Conservation (phyloP, 2,888 invertebrate genomes). For the Cephus spinipes region DNA sequence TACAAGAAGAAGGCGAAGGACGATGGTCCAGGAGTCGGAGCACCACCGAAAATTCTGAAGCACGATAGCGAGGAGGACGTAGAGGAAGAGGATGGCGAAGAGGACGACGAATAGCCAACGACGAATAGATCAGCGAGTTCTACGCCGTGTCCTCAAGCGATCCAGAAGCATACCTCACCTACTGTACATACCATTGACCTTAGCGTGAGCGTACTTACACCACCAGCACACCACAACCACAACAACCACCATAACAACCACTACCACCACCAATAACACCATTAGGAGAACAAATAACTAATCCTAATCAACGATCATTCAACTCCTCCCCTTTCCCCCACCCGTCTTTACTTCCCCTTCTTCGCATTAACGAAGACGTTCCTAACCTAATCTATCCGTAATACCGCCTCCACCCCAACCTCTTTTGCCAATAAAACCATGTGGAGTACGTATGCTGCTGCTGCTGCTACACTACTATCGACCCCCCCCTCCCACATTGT, state of each 20-base stretch:
- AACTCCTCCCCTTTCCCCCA: neutral
- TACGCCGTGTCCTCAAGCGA: conserved; percentile 64
- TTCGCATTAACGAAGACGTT: conserved; percentile 18
- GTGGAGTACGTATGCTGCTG: conserved; percentile 11
- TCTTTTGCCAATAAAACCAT: conserved; percentile 13
- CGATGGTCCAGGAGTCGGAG: conserved; percentile 63
- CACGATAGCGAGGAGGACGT: conserved; percentile 75
- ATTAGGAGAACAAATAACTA: conserved; percentile 64
- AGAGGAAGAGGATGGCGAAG: conserved; percentile 75
- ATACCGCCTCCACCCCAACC: conserved; percentile 10
- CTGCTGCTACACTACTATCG: conserved; percentile 25
- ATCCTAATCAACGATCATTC: conserved; percentile 44
- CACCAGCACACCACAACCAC: conserved; percentile 25
- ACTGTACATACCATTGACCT: conserved; percentile 68
- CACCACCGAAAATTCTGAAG: conserved; percentile 69
- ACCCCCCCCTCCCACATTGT: conserved; percentile 33
- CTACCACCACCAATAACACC: conserved; percentile 19
- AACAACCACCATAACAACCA: conserved; percentile 21
- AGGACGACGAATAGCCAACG: conserved; percentile 69
- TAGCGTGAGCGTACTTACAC: conserved; percentile 67
- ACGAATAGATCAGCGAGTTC: conserved; percentile 64
- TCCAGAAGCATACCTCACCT: conserved; percentile 66
- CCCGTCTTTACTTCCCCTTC: conserved; percentile 22
- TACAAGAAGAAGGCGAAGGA: conserved; percentile 80
- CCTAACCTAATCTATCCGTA: conserved; percentile 13